Conservation (phyloP, 2,888 invertebrate genomes). For the Xanthia icteritia region DNA sequence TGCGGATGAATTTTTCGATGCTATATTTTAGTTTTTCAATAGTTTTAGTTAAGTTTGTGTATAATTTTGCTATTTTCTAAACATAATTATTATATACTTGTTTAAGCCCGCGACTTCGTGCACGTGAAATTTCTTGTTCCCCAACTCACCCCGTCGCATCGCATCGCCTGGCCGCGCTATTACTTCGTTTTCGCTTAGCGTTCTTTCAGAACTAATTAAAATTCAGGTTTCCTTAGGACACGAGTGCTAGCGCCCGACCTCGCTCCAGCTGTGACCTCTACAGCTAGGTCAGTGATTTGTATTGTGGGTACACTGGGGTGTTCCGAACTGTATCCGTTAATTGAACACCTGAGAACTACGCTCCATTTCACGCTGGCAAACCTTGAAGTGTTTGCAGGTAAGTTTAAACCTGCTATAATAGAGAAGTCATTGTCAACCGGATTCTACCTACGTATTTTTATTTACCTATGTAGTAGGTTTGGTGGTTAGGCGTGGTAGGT, state of each 20-base stretch:
- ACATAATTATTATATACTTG: no score
- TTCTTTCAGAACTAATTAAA: not conserved
- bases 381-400: constrained; percentile 21
- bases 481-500: no score
- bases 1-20: no score
- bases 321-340: constrained; percentile 43
- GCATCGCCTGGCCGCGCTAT: no score
- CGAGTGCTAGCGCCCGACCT: constrained; percentile 5
- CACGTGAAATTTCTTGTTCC: no score
- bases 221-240: constrained; percentile 21
- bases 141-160: no score
- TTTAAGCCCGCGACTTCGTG: no score
- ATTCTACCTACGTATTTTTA: not conserved
- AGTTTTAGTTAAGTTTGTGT: no score
- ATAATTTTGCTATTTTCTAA: no score
- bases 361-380: constrained; percentile 43
- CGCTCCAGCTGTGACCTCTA: constrained; percentile 21
- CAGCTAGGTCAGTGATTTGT: constrained; percentile 32
- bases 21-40: no score
- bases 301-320: constrained; percentile 38
- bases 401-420: not conserved
- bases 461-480: no score
- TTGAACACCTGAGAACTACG: constrained; percentile 54
- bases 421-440: constrained; percentile 5
- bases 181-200: no score